Evolutionary conservation across 2,888 invertebrate genomes (phyloP), one percentile per base, ranked within the genome.

Genomic region (Neoascia interrupta): DNA sequence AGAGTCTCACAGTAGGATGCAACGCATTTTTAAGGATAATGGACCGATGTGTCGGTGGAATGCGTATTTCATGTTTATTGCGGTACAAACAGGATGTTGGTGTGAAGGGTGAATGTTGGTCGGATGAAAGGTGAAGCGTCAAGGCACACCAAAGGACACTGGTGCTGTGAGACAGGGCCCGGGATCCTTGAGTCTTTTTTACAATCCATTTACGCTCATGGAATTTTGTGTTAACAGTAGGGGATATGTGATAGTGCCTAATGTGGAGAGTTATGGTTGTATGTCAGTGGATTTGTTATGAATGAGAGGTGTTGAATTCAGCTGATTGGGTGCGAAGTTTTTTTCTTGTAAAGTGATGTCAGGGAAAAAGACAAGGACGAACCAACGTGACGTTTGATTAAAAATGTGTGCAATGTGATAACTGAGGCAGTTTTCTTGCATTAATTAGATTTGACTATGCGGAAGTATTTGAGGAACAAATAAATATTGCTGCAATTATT

Each of bases 71-170:
- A 11, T 8, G n/a, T 21, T 54, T 11, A n/a, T 6, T 15, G 21
- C 5, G 23, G 10, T 18, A 10, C 16, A 3, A 39, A 16, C 21
- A 15, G 5, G 21, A 5, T 26, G 26, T 26, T 6, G 18, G 10
- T 5, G 28, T 6, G 28, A 4, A 18, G 26, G 21, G 8, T 5
- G 34, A 43, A 16, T 60, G 45, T 36, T 34, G n/a, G 5, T 13
- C 13, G 23, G 15, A 6, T 16, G 15, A 53, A 63, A 51, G 41
- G 63, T 63, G 51, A 63, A 63, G 16, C 21, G 41, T 63, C 51
- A 63, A 63, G 39, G 63, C 23, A 21, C 6, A 15, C 15, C 5
- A 43, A 58, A 19, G 26, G 26, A 43, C 31, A 43, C 15, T 34
- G 28, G 43, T 16, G 45, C 36, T 23, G 15, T 28, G 56, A 4